phyloP scores from a whole-genome alignment of 2,888 invertebrate species.

The Heliconius ethilla region DNA sequence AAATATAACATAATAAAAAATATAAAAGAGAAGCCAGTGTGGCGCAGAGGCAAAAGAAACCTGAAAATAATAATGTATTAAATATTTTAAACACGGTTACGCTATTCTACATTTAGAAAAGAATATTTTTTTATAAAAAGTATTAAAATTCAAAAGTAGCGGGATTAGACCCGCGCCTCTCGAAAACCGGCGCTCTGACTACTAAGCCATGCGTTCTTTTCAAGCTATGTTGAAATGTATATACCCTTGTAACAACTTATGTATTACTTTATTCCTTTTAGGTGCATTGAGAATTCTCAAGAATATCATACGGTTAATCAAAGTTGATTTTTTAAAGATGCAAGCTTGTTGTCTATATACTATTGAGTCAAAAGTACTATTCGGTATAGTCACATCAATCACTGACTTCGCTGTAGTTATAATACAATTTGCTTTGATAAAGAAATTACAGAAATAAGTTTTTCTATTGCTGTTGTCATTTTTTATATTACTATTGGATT shows the following conservation, averaged over 20 bases:
- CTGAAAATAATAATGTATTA: no score
- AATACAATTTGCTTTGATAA: constrained; percentile 27
- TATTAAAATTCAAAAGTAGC: no score
- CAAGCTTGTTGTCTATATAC: constrained; percentile 22
- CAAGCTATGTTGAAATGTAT: not conserved
- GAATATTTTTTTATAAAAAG: no score
- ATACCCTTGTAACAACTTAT: not conserved
- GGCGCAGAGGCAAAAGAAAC: no score
- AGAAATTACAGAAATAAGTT: not conserved
- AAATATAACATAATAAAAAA: no score
- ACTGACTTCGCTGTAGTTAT: constrained; percentile 17
- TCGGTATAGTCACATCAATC: constrained; percentile 1
- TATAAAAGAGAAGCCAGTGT: no score
- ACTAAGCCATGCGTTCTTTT: no score
- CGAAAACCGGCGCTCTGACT: no score
- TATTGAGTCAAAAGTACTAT: constrained; percentile 21
- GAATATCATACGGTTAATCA: constrained; percentile 27
- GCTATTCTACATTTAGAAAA: no score
- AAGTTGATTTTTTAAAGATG: constrained; percentile 16
- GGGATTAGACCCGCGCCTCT: no score
- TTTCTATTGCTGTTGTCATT: not conserved
- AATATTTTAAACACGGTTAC: no score
- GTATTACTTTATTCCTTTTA: constrained; percentile 10
- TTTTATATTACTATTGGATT: not conserved
- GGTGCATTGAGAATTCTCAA: constrained; percentile 21